phyloP scores from a whole-genome alignment of 2,888 invertebrate genomes.

The Scaptodrosophila latifasciaeformis region DNA sequence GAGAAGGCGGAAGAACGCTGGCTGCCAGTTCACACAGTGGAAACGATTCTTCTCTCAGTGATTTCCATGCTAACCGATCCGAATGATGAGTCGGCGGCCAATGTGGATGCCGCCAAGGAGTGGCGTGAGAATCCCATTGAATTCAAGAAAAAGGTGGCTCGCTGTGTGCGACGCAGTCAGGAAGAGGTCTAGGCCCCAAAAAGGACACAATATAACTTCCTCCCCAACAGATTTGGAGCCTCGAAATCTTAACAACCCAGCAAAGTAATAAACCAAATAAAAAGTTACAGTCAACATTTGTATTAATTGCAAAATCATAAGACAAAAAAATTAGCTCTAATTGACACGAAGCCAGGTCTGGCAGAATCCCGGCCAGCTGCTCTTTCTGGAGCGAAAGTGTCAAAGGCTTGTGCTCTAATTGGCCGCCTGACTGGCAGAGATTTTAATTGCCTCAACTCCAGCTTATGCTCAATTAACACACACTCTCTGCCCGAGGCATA shows the following conservation, averaged over 20 bases:
- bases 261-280: neutral
- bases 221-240: neutral
- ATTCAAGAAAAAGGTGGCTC: slow-evolving; percentile 98
- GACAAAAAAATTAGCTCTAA: neutral
- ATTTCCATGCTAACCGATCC: slow-evolving; percentile 99
- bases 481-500: too few species aligned
- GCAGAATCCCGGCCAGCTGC: too few species aligned
- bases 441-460: too few species aligned
- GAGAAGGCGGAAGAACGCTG: slow-evolving; percentile 98
- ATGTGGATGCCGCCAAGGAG: slow-evolving; percentile 99
- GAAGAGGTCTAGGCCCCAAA: slow-evolving; percentile 79
- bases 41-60: slow-evolving; percentile 98
- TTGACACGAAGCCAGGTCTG: neutral
- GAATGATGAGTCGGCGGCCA: slow-evolving; percentile 99
- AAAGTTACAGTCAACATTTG: neutral
- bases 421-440: too few species aligned
- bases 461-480: too few species aligned
- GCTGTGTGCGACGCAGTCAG: slow-evolving; percentile 99
- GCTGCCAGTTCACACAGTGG: slow-evolving; percentile 99
- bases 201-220: neutral
- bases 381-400: too few species aligned
- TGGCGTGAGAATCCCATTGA: slow-evolving; percentile 97
- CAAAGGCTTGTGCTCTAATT: too few species aligned
- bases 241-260: neutral
- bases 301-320: too few species aligned